These are phyloP conservation scores for Aethina tumida DNA, from an alignment of 1,140 invertebrate species.

Conservation along the genomic window DNA sequence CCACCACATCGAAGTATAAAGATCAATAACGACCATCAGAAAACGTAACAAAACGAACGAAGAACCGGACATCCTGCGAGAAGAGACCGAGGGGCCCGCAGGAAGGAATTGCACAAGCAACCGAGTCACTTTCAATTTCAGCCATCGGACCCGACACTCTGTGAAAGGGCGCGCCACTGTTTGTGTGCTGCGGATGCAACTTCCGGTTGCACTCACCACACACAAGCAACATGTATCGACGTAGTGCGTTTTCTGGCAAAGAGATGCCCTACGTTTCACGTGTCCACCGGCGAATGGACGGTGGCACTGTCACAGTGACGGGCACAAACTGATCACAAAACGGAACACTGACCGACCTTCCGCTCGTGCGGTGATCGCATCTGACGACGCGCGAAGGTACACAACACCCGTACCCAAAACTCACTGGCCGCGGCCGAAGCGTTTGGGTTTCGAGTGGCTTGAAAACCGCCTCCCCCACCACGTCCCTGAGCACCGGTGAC, in stretches of 20 bases:
- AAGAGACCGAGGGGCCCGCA: too few relatives aligned
- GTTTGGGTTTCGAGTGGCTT: conserved; percentile 11
- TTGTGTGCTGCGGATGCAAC: conserved; percentile 8
- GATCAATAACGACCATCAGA: too few relatives aligned
- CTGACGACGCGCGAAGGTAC: neutral
- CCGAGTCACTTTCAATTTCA: neutral
- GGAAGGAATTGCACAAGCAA: too few relatives aligned
- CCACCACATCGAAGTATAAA: too few relatives aligned
- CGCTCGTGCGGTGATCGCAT: too few relatives aligned
- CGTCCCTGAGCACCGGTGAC: conserved; percentile 33
- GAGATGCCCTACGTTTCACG: neutral
- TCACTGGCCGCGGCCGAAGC: too few relatives aligned
- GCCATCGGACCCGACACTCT: neutral
- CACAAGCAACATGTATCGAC: conserved; percentile 1
- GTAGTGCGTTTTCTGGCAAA: neutral
- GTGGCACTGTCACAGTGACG: too few relatives aligned
- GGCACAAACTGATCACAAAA: conserved; percentile 3
- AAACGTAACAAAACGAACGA: too few relatives aligned
- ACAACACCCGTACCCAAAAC: too few relatives aligned
- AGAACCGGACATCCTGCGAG: too few relatives aligned
- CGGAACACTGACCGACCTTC: too few relatives aligned
- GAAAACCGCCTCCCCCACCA: conserved; percentile 26
- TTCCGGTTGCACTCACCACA: conserved; percentile 6
- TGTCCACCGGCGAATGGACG: too few relatives aligned
- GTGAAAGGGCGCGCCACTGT: conserved; percentile 9